A percentile compares a stretch with the other conserved stretches of the same genome.
phyloP scores from a whole-genome alignment of 1,140 invertebrate genomes.

The Dendroctonus valens region DNA sequence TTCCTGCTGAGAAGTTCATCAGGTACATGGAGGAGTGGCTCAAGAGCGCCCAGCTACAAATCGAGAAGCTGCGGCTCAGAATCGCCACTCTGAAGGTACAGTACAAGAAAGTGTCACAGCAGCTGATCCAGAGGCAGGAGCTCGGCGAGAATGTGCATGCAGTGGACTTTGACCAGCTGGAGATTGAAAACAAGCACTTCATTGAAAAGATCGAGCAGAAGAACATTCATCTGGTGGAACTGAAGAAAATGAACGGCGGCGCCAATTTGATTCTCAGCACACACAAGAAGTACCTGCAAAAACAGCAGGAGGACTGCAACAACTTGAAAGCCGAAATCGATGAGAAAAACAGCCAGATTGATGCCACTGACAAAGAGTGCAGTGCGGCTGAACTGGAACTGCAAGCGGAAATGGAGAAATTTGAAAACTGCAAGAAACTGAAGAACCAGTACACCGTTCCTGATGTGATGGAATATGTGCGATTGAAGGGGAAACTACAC shows the following conservation, averaged over 20 bases:
- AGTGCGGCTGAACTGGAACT: conserved; percentile 35
- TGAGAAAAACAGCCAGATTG: conserved; percentile 34
- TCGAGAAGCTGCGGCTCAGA: conserved; percentile 51
- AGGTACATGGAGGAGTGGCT: conserved; percentile 52
- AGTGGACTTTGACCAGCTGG: conserved; percentile 54
- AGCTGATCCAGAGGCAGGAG: conserved; percentile 47
- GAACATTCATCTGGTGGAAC: conserved; percentile 45
- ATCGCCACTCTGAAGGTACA: conserved; percentile 46
- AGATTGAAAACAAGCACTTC: conserved; percentile 52
- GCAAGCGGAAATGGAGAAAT: conserved; percentile 34
- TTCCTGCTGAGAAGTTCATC: conserved; percentile 51
- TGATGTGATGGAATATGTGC: conserved; percentile 57
- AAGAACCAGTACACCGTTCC: conserved; percentile 49
- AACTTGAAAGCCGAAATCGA: conserved; percentile 32
- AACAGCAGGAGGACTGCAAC: conserved; percentile 37
- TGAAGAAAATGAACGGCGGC: conserved; percentile 51
- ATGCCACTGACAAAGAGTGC: conserved; percentile 34
- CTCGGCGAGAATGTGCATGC: conserved; percentile 50
- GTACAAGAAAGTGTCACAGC: conserved; percentile 44
- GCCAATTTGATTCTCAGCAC: conserved; percentile 42
- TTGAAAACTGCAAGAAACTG: conserved; percentile 35
- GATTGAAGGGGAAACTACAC: conserved; percentile 53
- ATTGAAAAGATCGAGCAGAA: conserved; percentile 50
- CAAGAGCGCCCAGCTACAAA: conserved; percentile 43
- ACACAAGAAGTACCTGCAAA: conserved; percentile 42